Percentiles rank a stretch among this genome's conserved stretches.
Evolutionary conservation across 2,797 vertebrate genomes (phyloP).

Genomic region (Clarias fuscus): DNA sequence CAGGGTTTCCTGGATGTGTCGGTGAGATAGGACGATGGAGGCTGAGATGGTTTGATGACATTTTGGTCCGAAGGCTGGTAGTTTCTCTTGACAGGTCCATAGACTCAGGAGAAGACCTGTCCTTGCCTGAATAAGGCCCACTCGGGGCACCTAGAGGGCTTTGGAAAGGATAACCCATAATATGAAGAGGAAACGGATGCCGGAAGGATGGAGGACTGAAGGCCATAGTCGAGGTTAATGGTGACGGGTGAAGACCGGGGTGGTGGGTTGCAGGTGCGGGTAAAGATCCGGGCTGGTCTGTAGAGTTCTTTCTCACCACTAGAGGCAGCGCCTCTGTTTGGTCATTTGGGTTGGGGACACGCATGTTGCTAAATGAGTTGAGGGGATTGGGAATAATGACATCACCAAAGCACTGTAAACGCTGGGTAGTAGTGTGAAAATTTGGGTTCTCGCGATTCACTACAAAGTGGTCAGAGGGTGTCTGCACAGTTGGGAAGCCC

Average conservation of each 20-base stretch:
- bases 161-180: conserved; percentile 98
- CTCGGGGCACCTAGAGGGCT: conserved; percentile 85
- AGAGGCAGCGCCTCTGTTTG: conserved; percentile 96
- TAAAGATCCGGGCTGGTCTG: conserved; percentile 81
- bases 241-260: conserved; percentile 87
- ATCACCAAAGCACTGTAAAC: conserved; percentile 95
- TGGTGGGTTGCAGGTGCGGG: conserved; percentile 81
- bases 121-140: conserved; percentile 87
- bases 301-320: conserved; percentile 91
- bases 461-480: conserved; percentile 72
- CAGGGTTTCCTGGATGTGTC: conserved; percentile 86
- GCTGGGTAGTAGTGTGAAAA: conserved; percentile 92
- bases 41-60: conserved; percentile 91
- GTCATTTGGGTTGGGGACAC: conserved; percentile 82
- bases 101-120: conserved; percentile 89
- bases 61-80: conserved; percentile 97
- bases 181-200: conserved; percentile 92
- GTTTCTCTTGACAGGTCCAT: conserved; percentile 94
- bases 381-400: conserved; percentile 92
- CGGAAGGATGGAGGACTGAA: conserved; percentile 95
- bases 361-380: conserved; percentile 86
- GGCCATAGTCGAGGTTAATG: conserved; percentile 86
- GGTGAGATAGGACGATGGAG: conserved; percentile 90
- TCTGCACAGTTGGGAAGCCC: conserved; percentile 80
- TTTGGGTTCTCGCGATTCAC: conserved; percentile 82